phyloP scores from a whole-genome alignment of 2,888 invertebrate genomes.

The Leucania comma region DNA sequence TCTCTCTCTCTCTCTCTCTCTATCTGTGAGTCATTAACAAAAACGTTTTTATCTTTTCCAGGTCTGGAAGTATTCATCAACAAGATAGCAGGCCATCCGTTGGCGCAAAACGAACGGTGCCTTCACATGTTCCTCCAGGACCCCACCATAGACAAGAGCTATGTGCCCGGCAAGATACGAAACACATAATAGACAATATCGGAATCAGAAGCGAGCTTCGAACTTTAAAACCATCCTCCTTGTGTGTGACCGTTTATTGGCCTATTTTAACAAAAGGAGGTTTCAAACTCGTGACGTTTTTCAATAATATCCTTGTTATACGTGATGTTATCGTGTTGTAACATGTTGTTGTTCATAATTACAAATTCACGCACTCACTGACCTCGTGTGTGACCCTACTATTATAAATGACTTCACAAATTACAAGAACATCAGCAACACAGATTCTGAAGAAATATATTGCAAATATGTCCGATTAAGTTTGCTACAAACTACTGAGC shows the following conservation, averaged over 20 bases:
- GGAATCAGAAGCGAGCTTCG: constrained; percentile 64
- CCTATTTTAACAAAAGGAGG: constrained; percentile 53
- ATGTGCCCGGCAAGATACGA: constrained; percentile 99
- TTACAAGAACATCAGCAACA: constrained; percentile 38
- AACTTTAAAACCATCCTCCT: constrained; percentile 74
- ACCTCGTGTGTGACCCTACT: constrained; percentile 44
- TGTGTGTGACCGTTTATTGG: constrained; percentile 69
- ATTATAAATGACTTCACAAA: constrained; percentile 38
- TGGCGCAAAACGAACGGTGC: constrained; percentile 99
- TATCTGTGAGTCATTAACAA: neutral
- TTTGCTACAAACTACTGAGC: constrained; percentile 37
- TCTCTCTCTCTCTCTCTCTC: too few species aligned
- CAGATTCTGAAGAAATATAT: constrained; percentile 42
- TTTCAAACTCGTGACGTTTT: constrained; percentile 40
- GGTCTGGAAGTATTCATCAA: constrained; percentile 99
- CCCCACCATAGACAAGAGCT: constrained; percentile 99
- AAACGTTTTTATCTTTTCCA: constrained; percentile 64
- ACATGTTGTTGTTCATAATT: constrained; percentile 51
- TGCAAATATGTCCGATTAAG: constrained; percentile 35
- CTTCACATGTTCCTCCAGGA: constrained; percentile 99
- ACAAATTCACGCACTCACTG: constrained; percentile 38
- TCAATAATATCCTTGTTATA: constrained; percentile 34
- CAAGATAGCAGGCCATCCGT: constrained; percentile 99
- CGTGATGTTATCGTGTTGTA: constrained; percentile 30
- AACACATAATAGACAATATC: constrained; percentile 94